These are phyloP conservation scores for Corydoras maculifer DNA, from an alignment of 2,113 vertebrate genomes.

Conservation along the genomic window DNA sequence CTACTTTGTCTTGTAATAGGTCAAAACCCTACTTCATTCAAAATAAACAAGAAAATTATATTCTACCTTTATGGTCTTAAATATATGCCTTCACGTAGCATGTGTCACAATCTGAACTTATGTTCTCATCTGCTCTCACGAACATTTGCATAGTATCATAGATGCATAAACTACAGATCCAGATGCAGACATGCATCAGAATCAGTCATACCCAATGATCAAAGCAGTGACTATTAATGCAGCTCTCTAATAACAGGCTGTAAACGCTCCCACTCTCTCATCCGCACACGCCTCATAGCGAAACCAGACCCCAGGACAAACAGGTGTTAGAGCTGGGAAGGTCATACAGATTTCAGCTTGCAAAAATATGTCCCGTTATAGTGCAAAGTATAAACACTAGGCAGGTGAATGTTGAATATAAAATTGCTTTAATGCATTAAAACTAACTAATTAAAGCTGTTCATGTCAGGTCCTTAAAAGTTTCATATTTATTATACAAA, in stretches of 20 bases:
- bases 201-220: slow-evolving; percentile 25
- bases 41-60: background rate
- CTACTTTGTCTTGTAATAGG: no score
- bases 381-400: background rate
- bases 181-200: slow-evolving; percentile 1
- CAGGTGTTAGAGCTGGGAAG: slow-evolving; percentile 21
- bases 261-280: slow-evolving; percentile 4
- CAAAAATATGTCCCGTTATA: slow-evolving; percentile 13
- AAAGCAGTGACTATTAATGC: slow-evolving; percentile 11
- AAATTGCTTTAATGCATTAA: no score
- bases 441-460: no score
- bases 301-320: slow-evolving; percentile 25
- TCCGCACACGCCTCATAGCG: slow-evolving; percentile 2
- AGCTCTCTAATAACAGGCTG: slow-evolving; percentile 18
- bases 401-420: no score
- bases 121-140: background rate
- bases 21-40: no score
- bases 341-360: slow-evolving; percentile 16
- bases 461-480: no score
- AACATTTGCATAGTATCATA: background rate
- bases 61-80: background rate
- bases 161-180: background rate
- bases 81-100: background rate
- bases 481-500: no score
- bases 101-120: background rate